Evolutionary conservation across 2,113 vertebrate genomes (phyloP).

Genomic region (Carettochelys insculpta): DNA sequence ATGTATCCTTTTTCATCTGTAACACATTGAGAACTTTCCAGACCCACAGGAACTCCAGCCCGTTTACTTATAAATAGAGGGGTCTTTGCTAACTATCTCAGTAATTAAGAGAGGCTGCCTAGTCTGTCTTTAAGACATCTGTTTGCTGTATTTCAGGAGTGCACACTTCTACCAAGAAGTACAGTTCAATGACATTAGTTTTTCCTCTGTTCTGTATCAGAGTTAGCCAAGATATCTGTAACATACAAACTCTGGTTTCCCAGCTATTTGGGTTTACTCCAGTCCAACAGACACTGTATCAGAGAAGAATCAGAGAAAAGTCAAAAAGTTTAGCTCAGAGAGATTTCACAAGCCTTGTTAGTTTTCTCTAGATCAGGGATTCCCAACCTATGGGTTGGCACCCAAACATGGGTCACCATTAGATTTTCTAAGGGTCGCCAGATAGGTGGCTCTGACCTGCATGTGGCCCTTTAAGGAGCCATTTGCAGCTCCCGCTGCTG

Average conservation of each 20-base stretch:
- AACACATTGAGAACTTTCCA: not conserved
- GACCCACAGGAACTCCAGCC: not conserved
- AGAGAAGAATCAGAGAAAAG: rapidly evolving
- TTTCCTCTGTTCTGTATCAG: slow-evolving; percentile 6
- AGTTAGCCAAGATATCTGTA: not conserved
- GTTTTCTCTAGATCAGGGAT: not conserved
- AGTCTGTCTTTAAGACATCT: not conserved
- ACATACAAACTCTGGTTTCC: rapidly evolving
- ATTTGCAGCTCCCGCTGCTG: no score
- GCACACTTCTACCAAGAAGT: not conserved
- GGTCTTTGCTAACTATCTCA: not conserved
- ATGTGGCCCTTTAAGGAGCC: no score
- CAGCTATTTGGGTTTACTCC: rapidly evolving
- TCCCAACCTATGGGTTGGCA: no score
- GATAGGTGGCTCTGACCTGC: no score
- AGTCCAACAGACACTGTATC: not conserved
- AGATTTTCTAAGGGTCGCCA: no score
- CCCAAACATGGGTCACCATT: no score
- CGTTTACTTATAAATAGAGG: not conserved
- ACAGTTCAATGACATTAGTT: not conserved
- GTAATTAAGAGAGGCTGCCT: rapidly evolving
- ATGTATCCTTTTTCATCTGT: not conserved
- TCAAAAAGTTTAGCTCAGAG: not conserved
- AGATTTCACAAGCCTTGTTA: not conserved
- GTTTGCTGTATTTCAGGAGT: not conserved